These are phyloP conservation scores for Anhinga rufa DNA, from an alignment of 2,113 vertebrate genomes.

Conservation along the genomic window DNA sequence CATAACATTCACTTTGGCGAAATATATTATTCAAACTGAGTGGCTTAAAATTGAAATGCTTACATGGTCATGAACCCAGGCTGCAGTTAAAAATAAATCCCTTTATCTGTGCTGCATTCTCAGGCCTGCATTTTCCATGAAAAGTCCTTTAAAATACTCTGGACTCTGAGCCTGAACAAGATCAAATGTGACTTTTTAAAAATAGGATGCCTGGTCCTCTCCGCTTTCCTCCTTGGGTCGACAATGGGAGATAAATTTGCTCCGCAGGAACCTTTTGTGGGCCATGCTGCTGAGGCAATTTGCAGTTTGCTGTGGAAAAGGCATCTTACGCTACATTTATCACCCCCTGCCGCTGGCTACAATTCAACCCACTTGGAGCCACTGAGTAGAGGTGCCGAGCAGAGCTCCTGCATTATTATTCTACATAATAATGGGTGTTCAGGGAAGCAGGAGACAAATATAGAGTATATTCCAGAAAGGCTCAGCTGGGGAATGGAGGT, in stretches of 20 bases:
- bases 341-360: slow-evolving; percentile 73
- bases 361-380: slow-evolving; percentile 71
- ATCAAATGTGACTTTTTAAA: slow-evolving; percentile 74
- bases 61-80: slow-evolving; percentile 52
- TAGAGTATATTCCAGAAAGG: slow-evolving; percentile 23
- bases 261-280: slow-evolving; percentile 73
- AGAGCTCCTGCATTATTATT: slow-evolving; percentile 58
- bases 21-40: slow-evolving; percentile 65
- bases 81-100: slow-evolving; percentile 71
- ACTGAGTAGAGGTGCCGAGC: slow-evolving; percentile 67
- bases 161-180: slow-evolving; percentile 46
- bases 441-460: slow-evolving; percentile 69
- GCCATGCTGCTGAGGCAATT: slow-evolving; percentile 73
- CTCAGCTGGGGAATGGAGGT: slow-evolving; percentile 36
- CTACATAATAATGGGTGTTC: slow-evolving; percentile 61
- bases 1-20: slow-evolving; percentile 36
- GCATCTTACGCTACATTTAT: slow-evolving; percentile 74
- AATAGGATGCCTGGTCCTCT: slow-evolving; percentile 66
- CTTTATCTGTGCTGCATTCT: slow-evolving; percentile 66
- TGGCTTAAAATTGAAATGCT: slow-evolving; percentile 69
- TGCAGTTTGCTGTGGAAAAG: slow-evolving; percentile 75
- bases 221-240: slow-evolving; percentile 32
- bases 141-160: slow-evolving; percentile 55
- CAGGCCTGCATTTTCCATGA: slow-evolving; percentile 21
- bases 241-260: slow-evolving; percentile 75